phyloP scores from a whole-genome alignment of 2,888 invertebrate species.

The Meliscaeva auricollis region DNA sequence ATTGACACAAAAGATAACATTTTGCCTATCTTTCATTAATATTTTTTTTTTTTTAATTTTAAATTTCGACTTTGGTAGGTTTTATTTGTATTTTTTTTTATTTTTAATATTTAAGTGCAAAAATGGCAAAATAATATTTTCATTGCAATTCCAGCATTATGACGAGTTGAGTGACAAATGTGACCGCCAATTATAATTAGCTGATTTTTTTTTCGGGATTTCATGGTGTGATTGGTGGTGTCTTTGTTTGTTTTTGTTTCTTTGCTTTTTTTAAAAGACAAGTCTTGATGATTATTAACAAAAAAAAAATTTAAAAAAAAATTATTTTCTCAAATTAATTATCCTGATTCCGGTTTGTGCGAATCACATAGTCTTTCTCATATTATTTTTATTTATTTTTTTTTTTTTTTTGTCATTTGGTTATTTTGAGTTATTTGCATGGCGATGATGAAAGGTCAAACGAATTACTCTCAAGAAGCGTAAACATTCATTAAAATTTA shows the following conservation, averaged over 20 bases:
- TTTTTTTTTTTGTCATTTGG: conserved; percentile 23
- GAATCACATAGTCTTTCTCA: background rate
- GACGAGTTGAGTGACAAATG: conserved; percentile 21
- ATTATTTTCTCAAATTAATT: conserved; percentile 19
- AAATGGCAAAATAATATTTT: conserved; percentile 13
- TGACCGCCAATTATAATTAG: conserved; percentile 31
- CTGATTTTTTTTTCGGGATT: background rate
- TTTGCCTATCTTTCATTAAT: background rate
- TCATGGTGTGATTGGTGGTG: background rate
- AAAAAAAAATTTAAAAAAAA: background rate
- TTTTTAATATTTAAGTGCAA: background rate
- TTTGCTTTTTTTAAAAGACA: background rate
- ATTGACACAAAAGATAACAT: background rate
- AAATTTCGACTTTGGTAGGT: too few species aligned
- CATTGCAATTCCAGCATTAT: conserved; percentile 23
- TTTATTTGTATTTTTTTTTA: too few species aligned
- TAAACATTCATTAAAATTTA: conserved; percentile 68
- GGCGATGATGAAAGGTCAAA: conserved; percentile 34
- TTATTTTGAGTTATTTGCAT: conserved; percentile 30
- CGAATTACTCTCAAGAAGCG: conserved; percentile 28
- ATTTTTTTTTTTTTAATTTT: too few species aligned
- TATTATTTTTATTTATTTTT: background rate
- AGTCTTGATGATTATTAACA: background rate
- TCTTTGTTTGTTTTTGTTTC: background rate
- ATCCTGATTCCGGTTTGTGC: conserved; percentile 20